Base-by-base conservation (phyloP, 2,113 vertebrate genomes). In the Hassar affinis region DNA sequence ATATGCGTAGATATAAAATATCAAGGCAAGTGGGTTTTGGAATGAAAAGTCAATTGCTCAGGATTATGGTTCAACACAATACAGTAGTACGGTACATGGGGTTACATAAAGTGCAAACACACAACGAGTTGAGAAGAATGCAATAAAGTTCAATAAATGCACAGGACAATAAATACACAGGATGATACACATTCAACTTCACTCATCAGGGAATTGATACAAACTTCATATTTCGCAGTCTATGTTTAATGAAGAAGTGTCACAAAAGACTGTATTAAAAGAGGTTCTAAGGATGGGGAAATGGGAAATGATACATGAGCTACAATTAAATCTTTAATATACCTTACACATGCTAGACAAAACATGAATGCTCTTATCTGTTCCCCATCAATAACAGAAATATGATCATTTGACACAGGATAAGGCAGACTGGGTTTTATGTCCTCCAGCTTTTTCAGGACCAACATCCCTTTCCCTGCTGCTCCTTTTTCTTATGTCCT, bases 401-500 rank as follows among this genome's bases (percentile, higher is more conserved):
- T 75, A 33, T 51, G 27, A 61, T 76, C 6, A 20, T 35, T 42
- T 42, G n/a, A 52, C 33, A n/a, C 17, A 68, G 57, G 47, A 27
- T 49, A 42, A 56, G 27, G 81, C 27, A 83, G 59, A 45, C 27
- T 54, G 33, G 15, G 64, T 64, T 78, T 83, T 35, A 83, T 56
- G 22, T 78, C 56, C 14, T 66, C 59, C 57, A 77, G 27, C 12
- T 82, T 77, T 77, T 76, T n/a, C 56, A 75, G 69, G 12, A 82
- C 68, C 57, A 25, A 78, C 33, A 78, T 52, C 42, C 17, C 20
- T 20, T 57, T 64, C 38, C 25, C 56, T 45, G 38, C 51, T 27
- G 33, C 15, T 62, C 42, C 74, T 38, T 89, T 85, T 79, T 90
- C 87, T 78, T 61, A 81, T 89, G 87, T 92, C 85, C 85, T 86